phyloP scores from a whole-genome alignment of 2,888 invertebrate species.

The Caenorhabditis uteleia region DNA sequence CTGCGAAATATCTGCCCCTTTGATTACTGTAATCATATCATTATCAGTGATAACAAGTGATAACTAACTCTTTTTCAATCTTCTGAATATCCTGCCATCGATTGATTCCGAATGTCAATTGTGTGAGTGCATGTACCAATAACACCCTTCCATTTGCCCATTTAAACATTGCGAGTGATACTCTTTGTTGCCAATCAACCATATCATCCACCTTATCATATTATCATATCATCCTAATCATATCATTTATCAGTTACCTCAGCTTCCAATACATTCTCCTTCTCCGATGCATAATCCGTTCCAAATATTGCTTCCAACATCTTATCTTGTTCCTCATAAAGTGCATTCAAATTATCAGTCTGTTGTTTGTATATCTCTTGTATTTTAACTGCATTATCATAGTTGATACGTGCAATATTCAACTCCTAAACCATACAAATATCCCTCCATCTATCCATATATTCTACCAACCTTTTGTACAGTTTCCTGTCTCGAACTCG shows the following conservation, averaged over 20 bases:
- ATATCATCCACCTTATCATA: slow-evolving; percentile 71
- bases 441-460: neutral
- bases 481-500: slow-evolving; percentile 71
- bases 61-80: slow-evolving; percentile 68
- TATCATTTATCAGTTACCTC: slow-evolving; percentile 58
- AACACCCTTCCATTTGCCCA: slow-evolving; percentile 70
- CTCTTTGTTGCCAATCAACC: slow-evolving; percentile 72
- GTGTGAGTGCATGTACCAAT: slow-evolving; percentile 73
- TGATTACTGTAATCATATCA: slow-evolving; percentile 68
- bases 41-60: neutral
- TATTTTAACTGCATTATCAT: slow-evolving; percentile 68
- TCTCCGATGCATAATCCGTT: slow-evolving; percentile 73
- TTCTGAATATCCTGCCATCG: slow-evolving; percentile 72
- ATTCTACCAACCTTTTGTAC: slow-evolving; percentile 66
- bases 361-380: slow-evolving; percentile 68
- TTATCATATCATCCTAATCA: too few relatives aligned
- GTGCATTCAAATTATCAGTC: slow-evolving; percentile 70
- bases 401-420: slow-evolving; percentile 67
- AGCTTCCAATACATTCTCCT: slow-evolving; percentile 73
- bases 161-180: slow-evolving; percentile 73
- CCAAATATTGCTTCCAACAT: slow-evolving; percentile 72
- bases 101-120: slow-evolving; percentile 72
- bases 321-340: slow-evolving; percentile 72
- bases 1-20: slow-evolving; percentile 71
- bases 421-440: slow-evolving; percentile 68